These are phyloP conservation scores for Pharmacophagus antenor DNA, from an alignment of 2,888 invertebrate genomes.

Conservation along the genomic window DNA sequence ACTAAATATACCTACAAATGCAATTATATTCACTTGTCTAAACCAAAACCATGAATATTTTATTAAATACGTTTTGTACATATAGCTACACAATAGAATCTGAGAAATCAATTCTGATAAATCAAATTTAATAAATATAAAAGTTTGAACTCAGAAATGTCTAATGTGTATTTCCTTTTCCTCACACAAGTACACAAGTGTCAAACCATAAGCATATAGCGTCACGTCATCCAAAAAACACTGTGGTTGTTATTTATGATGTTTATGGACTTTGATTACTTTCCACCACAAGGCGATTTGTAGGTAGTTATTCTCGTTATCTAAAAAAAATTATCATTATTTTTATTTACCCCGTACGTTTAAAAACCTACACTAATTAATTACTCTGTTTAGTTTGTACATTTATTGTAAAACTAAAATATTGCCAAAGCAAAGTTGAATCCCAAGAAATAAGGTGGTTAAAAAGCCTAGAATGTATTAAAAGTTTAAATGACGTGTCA, in stretches of 20 bases:
- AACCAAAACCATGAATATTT: slow-evolving; percentile 44
- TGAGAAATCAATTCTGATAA: slow-evolving; percentile 32
- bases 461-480: background rate
- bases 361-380: background rate
- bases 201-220: slow-evolving; percentile 58
- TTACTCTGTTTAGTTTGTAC: background rate
- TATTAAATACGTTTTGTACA: slow-evolving; percentile 43
- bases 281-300: too few species aligned
- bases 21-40: slow-evolving; percentile 53
- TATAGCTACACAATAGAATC: slow-evolving; percentile 29
- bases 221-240: slow-evolving; percentile 59
- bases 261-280: slow-evolving; percentile 1
- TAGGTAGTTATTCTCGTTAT: too few species aligned
- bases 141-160: slow-evolving; percentile 43
- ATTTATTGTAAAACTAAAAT: background rate
- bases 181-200: slow-evolving; percentile 50
- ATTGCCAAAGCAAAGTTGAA: background rate
- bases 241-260: slow-evolving; percentile 9
- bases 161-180: slow-evolving; percentile 36
- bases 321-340: too few species aligned
- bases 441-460: background rate
- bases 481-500: background rate
- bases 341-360: too few species aligned
- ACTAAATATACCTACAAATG: slow-evolving; percentile 78
- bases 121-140: slow-evolving; percentile 35